These are phyloP conservation scores for Coelopa pilipes DNA, from an alignment of 2,888 invertebrate species.

Conservation along the genomic window DNA sequence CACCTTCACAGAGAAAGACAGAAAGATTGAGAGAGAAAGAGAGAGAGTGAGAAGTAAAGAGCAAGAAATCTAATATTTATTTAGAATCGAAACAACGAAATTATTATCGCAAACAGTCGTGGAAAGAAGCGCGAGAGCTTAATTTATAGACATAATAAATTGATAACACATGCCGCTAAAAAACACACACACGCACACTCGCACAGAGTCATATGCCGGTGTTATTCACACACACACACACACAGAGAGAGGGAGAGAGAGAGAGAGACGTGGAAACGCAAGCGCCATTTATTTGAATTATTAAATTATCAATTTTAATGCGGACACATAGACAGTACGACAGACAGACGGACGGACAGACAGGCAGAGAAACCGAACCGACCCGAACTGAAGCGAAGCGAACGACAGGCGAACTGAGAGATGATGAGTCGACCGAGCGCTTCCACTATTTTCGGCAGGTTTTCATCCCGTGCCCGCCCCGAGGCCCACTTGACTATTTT, in stretches of 20 bases:
- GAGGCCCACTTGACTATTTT: too few species aligned
- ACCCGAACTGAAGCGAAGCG: too few species aligned
- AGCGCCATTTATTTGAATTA: too few species aligned
- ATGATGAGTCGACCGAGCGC: too few species aligned
- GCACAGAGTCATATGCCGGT: too few species aligned
- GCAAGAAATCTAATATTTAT: constrained; percentile 19
- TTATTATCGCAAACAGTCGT: background rate
- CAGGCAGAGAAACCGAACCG: too few species aligned
- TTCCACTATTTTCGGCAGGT: too few species aligned
- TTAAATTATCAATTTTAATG: constrained; percentile 20
- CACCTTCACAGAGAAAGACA: background rate
- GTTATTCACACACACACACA: background rate
- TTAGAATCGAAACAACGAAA: background rate
- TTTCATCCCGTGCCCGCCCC: too few species aligned
- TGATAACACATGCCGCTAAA: constrained; percentile 32
- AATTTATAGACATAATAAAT: constrained; percentile 26
- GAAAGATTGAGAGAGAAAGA: background rate
- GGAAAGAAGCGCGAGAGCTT: background rate
- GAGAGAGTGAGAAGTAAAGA: background rate
- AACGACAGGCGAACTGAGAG: too few species aligned
- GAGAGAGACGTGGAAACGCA: background rate
- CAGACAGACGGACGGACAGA: too few species aligned
- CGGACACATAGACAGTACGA: too few species aligned
- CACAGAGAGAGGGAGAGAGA: background rate
- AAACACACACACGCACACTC: constrained; percentile 9